These are phyloP conservation scores for Panthera tigris DNA, from an alignment of 2,113 vertebrate species.

Conservation along the genomic window DNA sequence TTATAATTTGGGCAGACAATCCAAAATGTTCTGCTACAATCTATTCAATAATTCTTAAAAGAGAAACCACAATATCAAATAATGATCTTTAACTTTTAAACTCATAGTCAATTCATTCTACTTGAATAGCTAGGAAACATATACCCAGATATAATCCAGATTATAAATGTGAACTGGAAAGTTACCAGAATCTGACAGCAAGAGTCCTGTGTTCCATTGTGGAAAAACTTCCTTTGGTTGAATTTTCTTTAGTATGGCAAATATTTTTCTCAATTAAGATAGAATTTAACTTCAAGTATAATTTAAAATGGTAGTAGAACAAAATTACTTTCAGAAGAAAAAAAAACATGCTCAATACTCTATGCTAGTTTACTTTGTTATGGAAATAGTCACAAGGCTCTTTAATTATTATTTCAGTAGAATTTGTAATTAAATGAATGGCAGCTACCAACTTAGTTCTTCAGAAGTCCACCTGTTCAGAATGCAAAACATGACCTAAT, in stretches of 20 bases:
- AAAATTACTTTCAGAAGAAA: background rate
- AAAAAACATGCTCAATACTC: background rate
- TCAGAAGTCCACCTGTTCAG: background rate
- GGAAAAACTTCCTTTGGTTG: background rate
- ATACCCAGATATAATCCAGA: background rate
- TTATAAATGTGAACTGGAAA: background rate
- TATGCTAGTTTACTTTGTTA: background rate
- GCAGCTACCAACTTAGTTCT: background rate
- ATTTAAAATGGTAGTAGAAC: background rate
- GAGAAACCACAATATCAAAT: background rate
- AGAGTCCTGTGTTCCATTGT: background rate
- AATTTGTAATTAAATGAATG: conserved; percentile 15
- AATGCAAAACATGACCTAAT: conserved; percentile 1
- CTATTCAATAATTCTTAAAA: background rate
- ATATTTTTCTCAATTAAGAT: background rate
- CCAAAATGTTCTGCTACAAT: background rate
- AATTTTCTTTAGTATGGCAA: background rate
- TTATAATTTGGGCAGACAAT: background rate
- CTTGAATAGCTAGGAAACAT: background rate
- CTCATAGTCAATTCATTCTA: background rate
- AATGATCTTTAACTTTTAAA: background rate
- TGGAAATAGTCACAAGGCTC: background rate
- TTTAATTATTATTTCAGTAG: background rate
- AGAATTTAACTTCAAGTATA: background rate
- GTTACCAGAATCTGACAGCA: background rate